Base-by-base conservation (phyloP, 2,797 vertebrate genomes). In the Xerus rutilus region DNA sequence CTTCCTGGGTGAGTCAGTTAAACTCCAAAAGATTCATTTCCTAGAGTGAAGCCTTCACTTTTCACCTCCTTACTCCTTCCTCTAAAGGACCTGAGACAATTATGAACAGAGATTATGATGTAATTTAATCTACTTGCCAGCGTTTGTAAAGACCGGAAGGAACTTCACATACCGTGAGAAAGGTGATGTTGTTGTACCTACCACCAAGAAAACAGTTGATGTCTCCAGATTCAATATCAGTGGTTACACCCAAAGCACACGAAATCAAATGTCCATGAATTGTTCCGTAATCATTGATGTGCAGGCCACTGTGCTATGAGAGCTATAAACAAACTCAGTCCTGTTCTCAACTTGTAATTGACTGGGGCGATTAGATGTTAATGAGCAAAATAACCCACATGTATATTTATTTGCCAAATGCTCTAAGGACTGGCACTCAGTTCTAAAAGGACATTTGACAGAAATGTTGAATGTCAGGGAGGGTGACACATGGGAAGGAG, bases 391-490 rank as follows among this genome's bases (percentile, higher is more conserved):
- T 4, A 25, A 23, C 7, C 64, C 39, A 49, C 0, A 5, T 15
- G 35, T 3, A 7, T 3, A 12, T 64, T 43, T n/a, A n/a, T 78
- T 84, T 30, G 70, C 8, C 74, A 72, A 32, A 32, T 0, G 1
- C 45, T 76, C 47, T 25, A 23, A 89, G 18, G 57, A 43, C 67
- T 52, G 35, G 10, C 2, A 4, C 17, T 39, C 7, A 23, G 17
- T 14, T 12, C 49, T 84, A 4, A 35, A 30, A 84, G 73, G 28
- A 88, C 8, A 21, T 4, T 2, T 0, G 49, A 59, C 21, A 52
- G 39, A 39, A 39, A 39, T 39, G 39, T 39, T 39, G 39, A 39
- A 39, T 39, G 39, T 39, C 39, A 30, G 21, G 20, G 20, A 28
- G 43, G 35, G 25, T 1, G 18, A 43, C 43, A 21, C 32, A 45